Conservation (phyloP, 2,888 invertebrate species). For the Apodemia duryi region DNA sequence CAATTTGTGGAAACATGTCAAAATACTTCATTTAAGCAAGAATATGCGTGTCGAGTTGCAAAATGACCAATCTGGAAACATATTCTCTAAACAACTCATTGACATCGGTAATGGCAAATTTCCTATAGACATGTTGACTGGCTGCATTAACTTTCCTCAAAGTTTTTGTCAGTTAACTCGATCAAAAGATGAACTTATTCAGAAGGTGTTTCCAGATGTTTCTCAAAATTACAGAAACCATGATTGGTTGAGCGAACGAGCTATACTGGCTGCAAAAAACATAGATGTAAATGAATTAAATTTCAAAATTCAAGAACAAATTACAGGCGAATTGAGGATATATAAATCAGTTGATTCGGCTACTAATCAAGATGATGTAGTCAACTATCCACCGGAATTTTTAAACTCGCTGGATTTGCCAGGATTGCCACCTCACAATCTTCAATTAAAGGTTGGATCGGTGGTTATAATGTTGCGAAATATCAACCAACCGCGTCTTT, state of each 20-base stretch:
- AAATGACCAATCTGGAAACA: too few species aligned
- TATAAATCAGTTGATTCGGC: slow-evolving; percentile 38
- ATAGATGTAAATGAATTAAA: slow-evolving; percentile 32
- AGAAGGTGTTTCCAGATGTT: too few species aligned
- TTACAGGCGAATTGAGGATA: slow-evolving; percentile 33
- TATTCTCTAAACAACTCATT: too few species aligned
- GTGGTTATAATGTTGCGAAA: slow-evolving; percentile 33
- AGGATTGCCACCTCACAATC: slow-evolving; percentile 38
- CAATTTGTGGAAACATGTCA: too few species aligned
- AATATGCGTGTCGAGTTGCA: too few species aligned
- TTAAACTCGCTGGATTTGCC: slow-evolving; percentile 38
- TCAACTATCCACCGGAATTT: slow-evolving; percentile 41
- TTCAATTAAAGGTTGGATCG: slow-evolving; percentile 34
- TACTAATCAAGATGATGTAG: slow-evolving; percentile 38
- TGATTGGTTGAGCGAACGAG: slow-evolving; percentile 29
- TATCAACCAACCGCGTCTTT: slow-evolving; percentile 34
- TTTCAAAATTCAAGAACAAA: slow-evolving; percentile 33
- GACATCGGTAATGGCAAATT: too few species aligned
- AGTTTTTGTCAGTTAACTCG: too few species aligned
- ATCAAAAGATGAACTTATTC: too few species aligned
- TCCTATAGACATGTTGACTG: too few species aligned
- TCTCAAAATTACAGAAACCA: slow-evolving; percentile 29
- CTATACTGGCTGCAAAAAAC: slow-evolving; percentile 31
- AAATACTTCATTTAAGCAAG: too few species aligned
- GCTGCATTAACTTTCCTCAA: too few species aligned